Base-by-base conservation (phyloP, 2,797 vertebrate genomes). In the Astyanax mexicanus region DNA sequence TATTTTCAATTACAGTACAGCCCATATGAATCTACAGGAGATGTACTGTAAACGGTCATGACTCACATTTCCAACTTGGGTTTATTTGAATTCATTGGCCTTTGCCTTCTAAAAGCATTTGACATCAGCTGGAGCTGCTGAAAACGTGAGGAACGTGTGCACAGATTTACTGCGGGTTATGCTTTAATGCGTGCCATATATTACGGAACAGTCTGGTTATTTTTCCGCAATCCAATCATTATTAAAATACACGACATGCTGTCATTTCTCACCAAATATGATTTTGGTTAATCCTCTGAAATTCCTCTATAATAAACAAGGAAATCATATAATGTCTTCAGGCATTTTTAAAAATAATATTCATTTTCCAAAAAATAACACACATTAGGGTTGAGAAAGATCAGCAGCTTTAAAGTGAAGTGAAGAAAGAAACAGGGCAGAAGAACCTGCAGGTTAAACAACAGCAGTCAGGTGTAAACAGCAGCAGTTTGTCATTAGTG, bases 391-490 rank as follows among this genome's bases (percentile, higher is more conserved):
- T 51, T 75, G 61, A 42, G 17, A 69, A 38, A 19, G 55, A 35
- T 17, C 17, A 10, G 61, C 3, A 44, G 51, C 35, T 45, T 65
- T 29, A 45, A 77, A 71, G 47, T 37, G 19, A 19, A 42, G 54
- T 35, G n/a, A 17, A 47, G 4, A 52, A 66, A 66, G 66, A 71
- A 77, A 49, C 58, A 38, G 68, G 25, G 47, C 64, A 25, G 25
- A 71, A 25, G 25, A 71, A 67, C 51, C 69, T 6, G 65, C 44
- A 23, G 21, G 51, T 58, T n/a, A 72, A 47, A 66, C 68, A 77
- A 62, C 54, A 52, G 7, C 8, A 15, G 55, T 55, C 38, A 15
- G 15, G 61, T 62, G 57, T n/a, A 45, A 65, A n/a, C n/a, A n/a
- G n/a, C n/a, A 27, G 44, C 15, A 32, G 52, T 57, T 10, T 68